Evolutionary conservation across 2,888 invertebrate species (phyloP).

Genomic region (Eilema caniola): DNA sequence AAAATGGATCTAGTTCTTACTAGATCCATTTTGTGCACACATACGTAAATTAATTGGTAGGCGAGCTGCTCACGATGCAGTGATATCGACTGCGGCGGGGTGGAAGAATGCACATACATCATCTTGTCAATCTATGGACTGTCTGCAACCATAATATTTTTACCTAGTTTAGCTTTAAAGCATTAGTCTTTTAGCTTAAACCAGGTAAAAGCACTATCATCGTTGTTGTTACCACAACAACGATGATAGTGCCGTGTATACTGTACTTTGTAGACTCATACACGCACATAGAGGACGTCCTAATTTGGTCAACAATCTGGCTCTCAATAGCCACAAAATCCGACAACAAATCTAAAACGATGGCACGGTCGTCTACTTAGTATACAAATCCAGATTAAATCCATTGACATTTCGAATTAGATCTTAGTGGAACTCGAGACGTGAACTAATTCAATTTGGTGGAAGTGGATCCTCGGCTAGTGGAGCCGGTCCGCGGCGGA

Average conservation of each 20-base stretch:
- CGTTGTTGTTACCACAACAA: too few relatives aligned
- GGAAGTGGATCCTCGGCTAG: slow-evolving; percentile 67
- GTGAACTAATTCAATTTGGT: slow-evolving; percentile 74
- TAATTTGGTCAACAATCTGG: slow-evolving; percentile 18
- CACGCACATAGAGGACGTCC: not conserved
- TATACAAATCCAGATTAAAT: slow-evolving; percentile 77
- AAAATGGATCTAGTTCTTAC: slow-evolving; percentile 57
- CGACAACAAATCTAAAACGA: slow-evolving; percentile 24
- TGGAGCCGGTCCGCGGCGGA: slow-evolving; percentile 53
- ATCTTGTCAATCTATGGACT: not conserved
- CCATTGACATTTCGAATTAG: slow-evolving; percentile 78
- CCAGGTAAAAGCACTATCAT: not conserved
- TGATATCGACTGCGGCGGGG: not conserved
- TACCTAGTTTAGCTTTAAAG: not conserved
- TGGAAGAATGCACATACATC: not conserved
- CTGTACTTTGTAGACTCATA: not conserved
- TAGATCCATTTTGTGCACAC: slow-evolving; percentile 51
- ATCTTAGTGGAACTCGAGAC: slow-evolving; percentile 62
- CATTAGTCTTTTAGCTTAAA: not conserved
- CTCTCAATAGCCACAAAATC: slow-evolving; percentile 24
- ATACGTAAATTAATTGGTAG: not conserved
- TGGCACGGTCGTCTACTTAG: slow-evolving; percentile 43
- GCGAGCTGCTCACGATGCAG: not conserved
- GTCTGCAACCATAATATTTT: not conserved
- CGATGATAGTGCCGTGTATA: not conserved